phyloP scores from a whole-genome alignment of 2,797 vertebrate species.

The Pangasius djambal region DNA sequence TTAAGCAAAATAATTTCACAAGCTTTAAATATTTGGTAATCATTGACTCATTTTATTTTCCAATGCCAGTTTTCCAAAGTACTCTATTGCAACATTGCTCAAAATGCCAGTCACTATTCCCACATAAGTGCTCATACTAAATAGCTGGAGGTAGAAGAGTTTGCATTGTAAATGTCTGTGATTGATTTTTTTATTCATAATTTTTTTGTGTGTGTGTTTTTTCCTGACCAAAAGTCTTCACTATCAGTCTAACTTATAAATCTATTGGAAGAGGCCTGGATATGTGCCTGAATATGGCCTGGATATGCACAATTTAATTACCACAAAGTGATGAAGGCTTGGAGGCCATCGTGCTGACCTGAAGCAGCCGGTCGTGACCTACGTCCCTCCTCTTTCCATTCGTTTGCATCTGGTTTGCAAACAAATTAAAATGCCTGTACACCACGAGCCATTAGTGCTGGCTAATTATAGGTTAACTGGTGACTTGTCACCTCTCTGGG shows the following conservation, averaged over 20 bases:
- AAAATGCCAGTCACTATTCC: background rate
- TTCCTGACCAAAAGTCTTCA: background rate
- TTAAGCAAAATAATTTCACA: background rate
- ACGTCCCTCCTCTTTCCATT: background rate
- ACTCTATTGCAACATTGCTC: background rate
- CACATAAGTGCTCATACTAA: background rate
- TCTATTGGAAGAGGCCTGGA: background rate
- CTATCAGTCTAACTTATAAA: background rate
- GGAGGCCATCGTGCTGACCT: background rate
- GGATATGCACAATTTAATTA: background rate
- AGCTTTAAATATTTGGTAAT: background rate
- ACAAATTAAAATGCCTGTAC: background rate
- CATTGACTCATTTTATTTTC: background rate
- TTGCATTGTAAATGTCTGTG: background rate
- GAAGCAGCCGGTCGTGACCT: background rate
- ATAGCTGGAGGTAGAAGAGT: background rate
- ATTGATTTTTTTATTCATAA: background rate
- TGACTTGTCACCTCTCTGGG: background rate
- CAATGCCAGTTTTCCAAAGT: background rate
- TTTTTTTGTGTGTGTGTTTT: background rate
- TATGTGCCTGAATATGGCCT: background rate
- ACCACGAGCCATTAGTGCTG: no score
- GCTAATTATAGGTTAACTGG: background rate
- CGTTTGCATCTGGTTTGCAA: slow-evolving; percentile 1
- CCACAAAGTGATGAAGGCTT: background rate